Conservation (phyloP, 2,888 invertebrate genomes). For the Caenorhabditis angaria region DNA sequence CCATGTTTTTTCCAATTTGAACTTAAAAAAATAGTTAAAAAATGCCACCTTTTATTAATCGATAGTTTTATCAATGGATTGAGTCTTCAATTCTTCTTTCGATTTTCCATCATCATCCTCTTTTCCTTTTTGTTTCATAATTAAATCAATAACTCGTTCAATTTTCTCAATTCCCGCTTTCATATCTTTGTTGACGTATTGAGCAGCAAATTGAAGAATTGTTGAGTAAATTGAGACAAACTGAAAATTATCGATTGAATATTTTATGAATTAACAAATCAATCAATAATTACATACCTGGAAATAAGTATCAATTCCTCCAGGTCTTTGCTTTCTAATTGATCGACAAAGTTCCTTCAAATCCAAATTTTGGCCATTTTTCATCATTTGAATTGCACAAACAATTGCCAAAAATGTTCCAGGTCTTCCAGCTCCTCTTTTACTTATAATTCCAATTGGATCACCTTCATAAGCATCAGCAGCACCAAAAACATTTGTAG, state of each 20-base stretch:
- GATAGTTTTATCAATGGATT: too few relatives aligned
- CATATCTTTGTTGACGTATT: neutral
- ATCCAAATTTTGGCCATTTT: slow-evolving; percentile 3
- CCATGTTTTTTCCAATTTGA: too few relatives aligned
- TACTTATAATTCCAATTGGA: slow-evolving; percentile 7
- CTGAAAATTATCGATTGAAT: too few relatives aligned
- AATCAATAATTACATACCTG: too few relatives aligned
- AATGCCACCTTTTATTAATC: too few relatives aligned
- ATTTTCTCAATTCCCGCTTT: neutral
- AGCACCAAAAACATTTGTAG: neutral
- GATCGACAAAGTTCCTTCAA: neutral
- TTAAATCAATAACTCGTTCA: neutral
- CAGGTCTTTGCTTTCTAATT: neutral
- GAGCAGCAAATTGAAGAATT: neutral
- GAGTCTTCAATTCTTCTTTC: too few relatives aligned
- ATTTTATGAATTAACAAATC: too few relatives aligned
- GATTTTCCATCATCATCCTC: too few relatives aligned
- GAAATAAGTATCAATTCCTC: neutral
- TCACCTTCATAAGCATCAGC: slow-evolving; percentile 6
- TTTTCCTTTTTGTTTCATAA: too few relatives aligned
- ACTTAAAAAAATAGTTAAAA: too few relatives aligned
- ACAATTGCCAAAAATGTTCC: slow-evolving; percentile 5
- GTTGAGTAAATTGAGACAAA: neutral
- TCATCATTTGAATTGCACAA: neutral
- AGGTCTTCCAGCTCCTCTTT: slow-evolving; percentile 8